Conservation (phyloP, 2,797 vertebrate species). For the Uromys caudimaculatus region DNA sequence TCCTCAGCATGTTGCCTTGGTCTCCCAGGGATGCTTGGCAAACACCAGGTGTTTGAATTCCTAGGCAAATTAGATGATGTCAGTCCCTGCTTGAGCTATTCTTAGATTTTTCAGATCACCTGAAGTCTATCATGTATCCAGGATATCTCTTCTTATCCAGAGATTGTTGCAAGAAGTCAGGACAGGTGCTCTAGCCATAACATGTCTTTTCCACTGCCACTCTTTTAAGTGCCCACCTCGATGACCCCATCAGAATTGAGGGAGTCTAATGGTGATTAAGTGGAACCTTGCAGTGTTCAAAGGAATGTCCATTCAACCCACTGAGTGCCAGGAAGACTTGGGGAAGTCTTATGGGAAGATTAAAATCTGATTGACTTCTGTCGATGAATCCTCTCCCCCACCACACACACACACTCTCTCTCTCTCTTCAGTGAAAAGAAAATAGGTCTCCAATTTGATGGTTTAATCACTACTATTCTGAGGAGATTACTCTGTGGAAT, state of each 20-base stretch:
- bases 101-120: not conserved
- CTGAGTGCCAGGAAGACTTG: not conserved
- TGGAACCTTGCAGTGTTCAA: not conserved
- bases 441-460: not conserved
- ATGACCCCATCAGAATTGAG: not conserved
- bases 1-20: not conserved
- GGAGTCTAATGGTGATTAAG: not conserved
- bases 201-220: fast-evolving
- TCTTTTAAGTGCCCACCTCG: not conserved
- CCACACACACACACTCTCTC: not conserved
- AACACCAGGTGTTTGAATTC: not conserved
- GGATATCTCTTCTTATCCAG: not conserved
- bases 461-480: not conserved
- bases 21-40: constrained; percentile 5
- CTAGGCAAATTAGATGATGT: not conserved
- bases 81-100: not conserved
- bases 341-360: not conserved
- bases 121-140: not conserved
- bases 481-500: not conserved
- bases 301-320: not conserved
- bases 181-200: not conserved
- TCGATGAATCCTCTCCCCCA: not conserved
- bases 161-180: not conserved
- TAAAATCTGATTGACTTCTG: not conserved
- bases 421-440: not conserved